Conservation (phyloP, 2,888 invertebrate species). For the Synergus gifuensis region DNA sequence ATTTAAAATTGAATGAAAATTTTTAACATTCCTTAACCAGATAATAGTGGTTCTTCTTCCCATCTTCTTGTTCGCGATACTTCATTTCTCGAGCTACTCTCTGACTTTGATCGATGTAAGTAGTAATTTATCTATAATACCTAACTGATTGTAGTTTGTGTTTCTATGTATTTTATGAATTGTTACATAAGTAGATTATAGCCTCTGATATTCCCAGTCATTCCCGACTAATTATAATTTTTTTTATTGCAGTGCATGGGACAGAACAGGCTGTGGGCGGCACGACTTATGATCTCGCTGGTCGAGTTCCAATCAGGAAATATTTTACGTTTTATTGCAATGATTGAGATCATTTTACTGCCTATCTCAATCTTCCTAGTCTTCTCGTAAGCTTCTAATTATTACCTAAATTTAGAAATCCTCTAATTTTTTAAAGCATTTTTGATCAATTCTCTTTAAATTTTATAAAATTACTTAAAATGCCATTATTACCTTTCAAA, state of each 20-base stretch:
- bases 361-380: constrained; percentile 89
- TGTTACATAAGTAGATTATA: constrained; percentile 44
- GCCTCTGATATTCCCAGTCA: constrained; percentile 28
- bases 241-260: constrained; percentile 86
- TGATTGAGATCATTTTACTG: constrained; percentile 95
- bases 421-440: no score
- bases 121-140: constrained; percentile 70
- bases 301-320: constrained; percentile 94
- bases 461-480: no score
- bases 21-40: constrained; percentile 55
- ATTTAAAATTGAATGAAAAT: not conserved
- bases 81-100: constrained; percentile 96
- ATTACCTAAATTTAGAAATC: no score
- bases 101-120: constrained; percentile 94
- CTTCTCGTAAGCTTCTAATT: constrained; percentile 86
- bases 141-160: constrained; percentile 43
- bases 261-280: constrained; percentile 94
- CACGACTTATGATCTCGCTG: constrained; percentile 90
- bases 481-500: no score
- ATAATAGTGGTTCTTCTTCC: constrained; percentile 92
- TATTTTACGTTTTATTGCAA: constrained; percentile 93
- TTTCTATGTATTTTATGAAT: constrained; percentile 44
- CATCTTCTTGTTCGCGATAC: constrained; percentile 92
- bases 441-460: no score
- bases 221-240: constrained; percentile 43